Evolutionary conservation across 1,140 invertebrate genomes (phyloP).

Genomic region (Berghia stephanieae): DNA sequence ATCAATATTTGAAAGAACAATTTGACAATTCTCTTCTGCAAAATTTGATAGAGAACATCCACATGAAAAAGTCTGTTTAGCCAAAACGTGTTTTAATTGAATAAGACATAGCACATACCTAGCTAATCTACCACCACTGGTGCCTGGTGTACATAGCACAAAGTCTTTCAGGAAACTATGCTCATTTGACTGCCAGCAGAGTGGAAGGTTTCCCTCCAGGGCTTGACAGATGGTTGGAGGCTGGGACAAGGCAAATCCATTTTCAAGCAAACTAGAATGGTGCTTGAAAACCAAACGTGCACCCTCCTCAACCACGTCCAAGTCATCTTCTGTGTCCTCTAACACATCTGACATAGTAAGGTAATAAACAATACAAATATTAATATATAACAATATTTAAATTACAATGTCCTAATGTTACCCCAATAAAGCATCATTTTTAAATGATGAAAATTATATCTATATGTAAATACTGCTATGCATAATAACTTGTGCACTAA

Average conservation of each 20-base stretch:
- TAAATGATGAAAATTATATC: background rate
- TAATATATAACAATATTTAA: background rate
- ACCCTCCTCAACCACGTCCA: constrained; percentile 77
- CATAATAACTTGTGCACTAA: background rate
- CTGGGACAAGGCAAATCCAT: constrained; percentile 89
- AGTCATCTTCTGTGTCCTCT: constrained; percentile 79
- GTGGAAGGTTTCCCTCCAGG: constrained; percentile 87
- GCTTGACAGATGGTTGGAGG: constrained; percentile 88
- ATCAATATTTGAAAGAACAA: constrained; percentile 1
- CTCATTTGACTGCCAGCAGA: constrained; percentile 83
- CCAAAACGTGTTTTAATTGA: background rate
- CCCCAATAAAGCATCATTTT: background rate
- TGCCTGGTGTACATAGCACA: constrained; percentile 83
- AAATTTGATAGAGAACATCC: background rate
- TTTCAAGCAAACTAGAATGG: constrained; percentile 81
- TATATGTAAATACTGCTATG: background rate
- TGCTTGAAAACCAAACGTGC: constrained; percentile 74
- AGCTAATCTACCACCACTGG: constrained; percentile 89
- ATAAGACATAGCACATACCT: constrained; percentile 48
- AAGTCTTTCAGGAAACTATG: constrained; percentile 94
- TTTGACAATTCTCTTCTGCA: background rate
- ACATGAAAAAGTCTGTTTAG: too few species aligned
- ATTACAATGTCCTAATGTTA: background rate
- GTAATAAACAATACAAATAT: constrained; percentile 13
- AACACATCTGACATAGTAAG: constrained; percentile 65